Conservation (phyloP, 2,888 invertebrate species). For the Lobophora halterata region DNA sequence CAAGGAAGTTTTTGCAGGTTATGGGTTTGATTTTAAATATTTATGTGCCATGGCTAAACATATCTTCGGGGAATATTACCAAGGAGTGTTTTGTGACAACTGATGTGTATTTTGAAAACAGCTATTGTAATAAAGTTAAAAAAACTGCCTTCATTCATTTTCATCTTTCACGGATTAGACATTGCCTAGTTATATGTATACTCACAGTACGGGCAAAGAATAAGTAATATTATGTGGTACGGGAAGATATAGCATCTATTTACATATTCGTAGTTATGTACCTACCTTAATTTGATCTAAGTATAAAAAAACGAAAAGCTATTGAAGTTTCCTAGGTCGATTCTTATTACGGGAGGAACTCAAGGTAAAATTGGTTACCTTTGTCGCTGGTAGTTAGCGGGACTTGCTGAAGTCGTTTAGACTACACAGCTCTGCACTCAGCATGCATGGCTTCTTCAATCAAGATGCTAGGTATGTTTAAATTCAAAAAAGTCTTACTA, state of each 20-base stretch:
- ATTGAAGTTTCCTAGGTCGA: conserved; percentile 20
- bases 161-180: too few species aligned
- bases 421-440: conserved; percentile 57
- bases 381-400: conserved; percentile 54
- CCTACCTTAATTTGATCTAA: too few species aligned
- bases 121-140: too few species aligned
- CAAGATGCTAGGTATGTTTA: conserved; percentile 7
- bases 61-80: conserved; percentile 41
- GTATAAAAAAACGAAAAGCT: conserved; percentile 7
- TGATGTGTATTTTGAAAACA: conserved; percentile 2
- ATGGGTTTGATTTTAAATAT: conserved; percentile 42
- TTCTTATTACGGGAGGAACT: conserved; percentile 32
- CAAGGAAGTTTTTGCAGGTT: conserved; percentile 38
- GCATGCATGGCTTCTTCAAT: conserved; percentile 25
- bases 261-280: too few species aligned
- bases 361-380: conserved; percentile 47
- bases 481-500: conserved; percentile 1
- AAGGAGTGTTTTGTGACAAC: conserved; percentile 38
- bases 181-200: too few species aligned
- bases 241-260: too few species aligned
- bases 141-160: too few species aligned
- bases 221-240: too few species aligned
- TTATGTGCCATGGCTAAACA: conserved; percentile 39
- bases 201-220: too few species aligned
- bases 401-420: conserved; percentile 61